Base-by-base conservation (phyloP, 2,113 vertebrate species). In the Ceyx melanurus region DNA sequence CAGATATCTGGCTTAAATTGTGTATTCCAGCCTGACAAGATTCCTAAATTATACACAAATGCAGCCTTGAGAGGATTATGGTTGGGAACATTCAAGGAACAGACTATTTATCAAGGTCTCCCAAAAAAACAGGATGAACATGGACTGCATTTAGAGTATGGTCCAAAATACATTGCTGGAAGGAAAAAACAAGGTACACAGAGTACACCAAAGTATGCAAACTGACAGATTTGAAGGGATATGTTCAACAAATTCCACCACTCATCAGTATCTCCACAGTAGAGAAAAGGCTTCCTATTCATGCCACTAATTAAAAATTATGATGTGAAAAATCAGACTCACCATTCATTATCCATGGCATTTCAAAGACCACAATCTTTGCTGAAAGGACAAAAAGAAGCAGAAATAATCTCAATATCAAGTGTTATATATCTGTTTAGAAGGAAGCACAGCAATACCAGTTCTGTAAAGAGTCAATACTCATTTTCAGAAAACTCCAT, bases 311-410 rank as follows among this genome's bases (percentile, higher is more conserved):
- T 21, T 26, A 26, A 56, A 58, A 33, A 25, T n/a, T 62, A 51
- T 5, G 10, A 51, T 4, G 14, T 13, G 3, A 68, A 26, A 29
- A 45, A 2, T 13, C 2, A 94, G 35, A 35, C 98, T 99, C 92
- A 99, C 99, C 99, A 6, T 99, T 99, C 99, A 99, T 99, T 95
- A 99, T 99, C 99, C 99, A 99, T 31, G 99, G 99, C 99, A 99
- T 99, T 95, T 99, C 99, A 92, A 99, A 99, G 73, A 99, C 98
- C 86, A 99, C 98, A 97, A 99, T 99, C 97, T 99, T 99, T 89
- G 99, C 99, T 99, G 96, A 74, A 98, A 97, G 97, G 40, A 88
- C 53, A 78, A 93, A 77, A 77, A 82, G 40, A 90, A 86, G 22
- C 64, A 43, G 40, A 86, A 48, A 89, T 37, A 33, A 67, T 5